Evolutionary conservation across 2,113 vertebrate genomes (phyloP).

Genomic region (Eonycteris spelaea): DNA sequence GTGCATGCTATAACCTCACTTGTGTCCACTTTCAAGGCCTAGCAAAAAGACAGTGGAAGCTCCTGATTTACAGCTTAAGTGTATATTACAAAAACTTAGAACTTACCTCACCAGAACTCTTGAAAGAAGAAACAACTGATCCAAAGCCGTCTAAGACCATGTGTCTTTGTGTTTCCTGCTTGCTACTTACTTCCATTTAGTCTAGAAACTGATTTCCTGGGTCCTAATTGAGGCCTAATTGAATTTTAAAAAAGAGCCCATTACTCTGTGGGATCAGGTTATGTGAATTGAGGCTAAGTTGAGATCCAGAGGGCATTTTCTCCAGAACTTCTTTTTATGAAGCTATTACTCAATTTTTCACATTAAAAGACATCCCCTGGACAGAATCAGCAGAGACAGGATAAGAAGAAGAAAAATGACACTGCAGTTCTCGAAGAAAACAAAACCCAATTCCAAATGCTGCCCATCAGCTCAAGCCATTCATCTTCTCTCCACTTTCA

Average conservation of each 20-base stretch:
- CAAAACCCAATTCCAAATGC: slow-evolving; percentile 72
- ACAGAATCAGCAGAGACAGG: slow-evolving; percentile 60
- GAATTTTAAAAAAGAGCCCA: background rate
- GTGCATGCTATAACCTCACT: background rate
- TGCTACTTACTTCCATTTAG: background rate
- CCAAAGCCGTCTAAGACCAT: background rate
- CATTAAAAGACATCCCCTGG: slow-evolving; percentile 54
- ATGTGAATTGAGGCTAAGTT: background rate
- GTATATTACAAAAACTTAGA: background rate
- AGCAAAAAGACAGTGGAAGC: background rate
- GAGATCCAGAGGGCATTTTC: slow-evolving; percentile 43
- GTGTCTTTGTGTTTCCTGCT: background rate
- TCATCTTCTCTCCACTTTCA: slow-evolving; percentile 57
- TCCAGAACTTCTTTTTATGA: slow-evolving; percentile 32
- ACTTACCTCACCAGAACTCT: background rate
- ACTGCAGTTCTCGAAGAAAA: slow-evolving; percentile 54
- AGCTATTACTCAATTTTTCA: slow-evolving; percentile 64
- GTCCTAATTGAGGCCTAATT: slow-evolving; percentile 29
- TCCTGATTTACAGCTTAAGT: slow-evolving; percentile 14
- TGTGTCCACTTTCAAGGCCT: background rate
- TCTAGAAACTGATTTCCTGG: background rate
- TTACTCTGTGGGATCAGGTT: background rate
- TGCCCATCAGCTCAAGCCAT: slow-evolving; percentile 71
- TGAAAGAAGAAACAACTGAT: background rate
- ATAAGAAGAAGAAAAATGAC: slow-evolving; percentile 74